These are phyloP conservation scores for Callimorpha dominula DNA, from an alignment of 2,888 invertebrate species.

Conservation along the genomic window DNA sequence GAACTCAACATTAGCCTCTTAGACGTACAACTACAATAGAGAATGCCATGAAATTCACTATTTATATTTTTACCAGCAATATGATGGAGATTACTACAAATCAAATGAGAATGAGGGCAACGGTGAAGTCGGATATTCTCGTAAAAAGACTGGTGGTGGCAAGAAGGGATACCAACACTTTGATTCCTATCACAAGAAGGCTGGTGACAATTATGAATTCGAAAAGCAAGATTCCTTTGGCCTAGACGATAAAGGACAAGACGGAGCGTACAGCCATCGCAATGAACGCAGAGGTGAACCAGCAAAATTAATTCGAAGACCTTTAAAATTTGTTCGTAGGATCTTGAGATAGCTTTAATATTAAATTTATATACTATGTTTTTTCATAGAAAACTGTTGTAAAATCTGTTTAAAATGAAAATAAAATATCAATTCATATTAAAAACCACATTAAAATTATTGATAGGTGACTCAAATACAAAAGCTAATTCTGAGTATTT, in stretches of 20 bases:
- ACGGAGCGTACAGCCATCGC: conserved; percentile 77
- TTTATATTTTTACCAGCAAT: conserved; percentile 12
- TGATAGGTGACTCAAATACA: background rate
- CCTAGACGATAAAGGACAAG: conserved; percentile 81
- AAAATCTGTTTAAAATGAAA: background rate
- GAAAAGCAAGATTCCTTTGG: conserved; percentile 90
- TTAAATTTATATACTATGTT: background rate
- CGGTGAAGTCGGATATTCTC: conserved; percentile 89
- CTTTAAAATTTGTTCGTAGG: conserved; percentile 65
- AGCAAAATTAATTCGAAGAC: conserved; percentile 62
- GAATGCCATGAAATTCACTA: background rate
- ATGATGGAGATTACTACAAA: conserved; percentile 85
- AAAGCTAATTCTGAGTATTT: background rate
- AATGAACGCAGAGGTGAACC: conserved; percentile 76
- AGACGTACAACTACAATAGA: too few species aligned
- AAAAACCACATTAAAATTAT: background rate
- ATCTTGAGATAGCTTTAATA: conserved; percentile 64
- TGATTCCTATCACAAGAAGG: conserved; percentile 91
- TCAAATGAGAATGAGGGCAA: conserved; percentile 88
- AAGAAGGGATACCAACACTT: conserved; percentile 91
- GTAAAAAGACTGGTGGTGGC: conserved; percentile 88
- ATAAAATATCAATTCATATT: background rate
- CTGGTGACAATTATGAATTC: conserved; percentile 90
- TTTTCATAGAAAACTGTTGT: background rate
- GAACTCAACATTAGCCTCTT: too few species aligned